Conservation (phyloP, 2,888 invertebrate species). For the Congeria kusceri region DNA sequence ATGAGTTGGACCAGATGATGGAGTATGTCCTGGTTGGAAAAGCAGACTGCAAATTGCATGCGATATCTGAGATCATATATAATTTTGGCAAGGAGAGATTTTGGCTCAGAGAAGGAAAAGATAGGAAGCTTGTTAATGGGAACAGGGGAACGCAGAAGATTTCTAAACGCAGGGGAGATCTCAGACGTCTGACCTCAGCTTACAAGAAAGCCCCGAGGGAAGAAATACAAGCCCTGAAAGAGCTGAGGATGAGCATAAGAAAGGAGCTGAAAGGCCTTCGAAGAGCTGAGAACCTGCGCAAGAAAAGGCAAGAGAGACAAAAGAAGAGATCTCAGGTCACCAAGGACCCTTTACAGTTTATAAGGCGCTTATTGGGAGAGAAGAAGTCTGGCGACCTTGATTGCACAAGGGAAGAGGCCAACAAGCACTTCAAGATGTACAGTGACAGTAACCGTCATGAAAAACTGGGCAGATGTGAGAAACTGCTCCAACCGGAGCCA, state of each 20-base stretch:
- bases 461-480: constrained; percentile 24
- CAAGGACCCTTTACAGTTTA: constrained; percentile 7
- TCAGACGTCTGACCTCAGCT: constrained; percentile 1
- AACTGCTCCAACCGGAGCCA: constrained; percentile 6
- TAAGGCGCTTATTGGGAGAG: constrained; percentile 25
- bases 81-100: constrained; percentile 14
- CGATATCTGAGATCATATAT: constrained; percentile 20
- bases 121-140: neutral
- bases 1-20: constrained; percentile 29
- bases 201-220: neutral
- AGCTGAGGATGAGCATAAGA: neutral
- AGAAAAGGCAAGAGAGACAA: constrained; percentile 7
- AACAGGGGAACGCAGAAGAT: constrained; percentile 4
- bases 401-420: constrained; percentile 19
- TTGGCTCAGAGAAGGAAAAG: neutral
- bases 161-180: constrained; percentile 16
- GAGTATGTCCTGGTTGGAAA: constrained; percentile 14
- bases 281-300: constrained; percentile 24
- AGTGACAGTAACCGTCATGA: constrained; percentile 10
- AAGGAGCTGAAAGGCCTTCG: neutral
- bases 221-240: neutral
- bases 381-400: constrained; percentile 27
- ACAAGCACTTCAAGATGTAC: constrained; percentile 9
- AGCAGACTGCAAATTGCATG: constrained; percentile 14
- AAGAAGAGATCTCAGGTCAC: constrained; percentile 17